Evolutionary conservation across 2,888 invertebrate species (phyloP).

Genomic region (Acleris cristana): DNA sequence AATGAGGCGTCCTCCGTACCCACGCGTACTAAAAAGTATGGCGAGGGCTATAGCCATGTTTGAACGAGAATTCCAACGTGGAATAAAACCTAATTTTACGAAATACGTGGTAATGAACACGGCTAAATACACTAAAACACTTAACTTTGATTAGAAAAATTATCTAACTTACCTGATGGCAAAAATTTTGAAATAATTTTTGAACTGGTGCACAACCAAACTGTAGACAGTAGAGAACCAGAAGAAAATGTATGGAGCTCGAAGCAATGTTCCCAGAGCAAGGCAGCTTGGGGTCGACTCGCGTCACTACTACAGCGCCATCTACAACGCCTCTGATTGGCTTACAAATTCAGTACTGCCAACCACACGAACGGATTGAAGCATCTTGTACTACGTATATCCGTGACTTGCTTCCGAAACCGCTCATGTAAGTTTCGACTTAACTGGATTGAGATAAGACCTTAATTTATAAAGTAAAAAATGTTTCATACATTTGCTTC

Average conservation of each 20-base stretch:
- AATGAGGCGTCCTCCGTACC: constrained; percentile 79
- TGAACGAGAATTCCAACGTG: constrained; percentile 83
- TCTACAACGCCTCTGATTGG: constrained; percentile 75
- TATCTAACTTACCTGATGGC: constrained; percentile 80
- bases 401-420: constrained; percentile 63
- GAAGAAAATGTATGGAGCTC: constrained; percentile 84
- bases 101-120: constrained; percentile 62
- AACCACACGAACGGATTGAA: constrained; percentile 57
- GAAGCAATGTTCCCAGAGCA: constrained; percentile 81
- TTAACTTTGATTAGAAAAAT: constrained; percentile 66
- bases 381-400: constrained; percentile 79
- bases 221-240: constrained; percentile 82
- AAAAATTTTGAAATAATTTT: constrained; percentile 83
- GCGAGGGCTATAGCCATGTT: constrained; percentile 82
- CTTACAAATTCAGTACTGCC: constrained; percentile 60
- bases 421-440: constrained; percentile 48
- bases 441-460: neutral
- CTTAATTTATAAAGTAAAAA: constrained; percentile 43
- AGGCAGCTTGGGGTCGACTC: constrained; percentile 80
- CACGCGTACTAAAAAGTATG: constrained; percentile 82
- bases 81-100: constrained; percentile 67
- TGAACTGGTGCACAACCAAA: constrained; percentile 83
- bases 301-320: constrained; percentile 78
- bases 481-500: constrained; percentile 71
- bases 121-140: constrained; percentile 65